A percentile compares a stretch with the other conserved stretches of the same genome.
These are phyloP conservation scores for Himalopsyche tibetana DNA, from an alignment of 2,888 invertebrate genomes.

Conservation along the genomic window DNA sequence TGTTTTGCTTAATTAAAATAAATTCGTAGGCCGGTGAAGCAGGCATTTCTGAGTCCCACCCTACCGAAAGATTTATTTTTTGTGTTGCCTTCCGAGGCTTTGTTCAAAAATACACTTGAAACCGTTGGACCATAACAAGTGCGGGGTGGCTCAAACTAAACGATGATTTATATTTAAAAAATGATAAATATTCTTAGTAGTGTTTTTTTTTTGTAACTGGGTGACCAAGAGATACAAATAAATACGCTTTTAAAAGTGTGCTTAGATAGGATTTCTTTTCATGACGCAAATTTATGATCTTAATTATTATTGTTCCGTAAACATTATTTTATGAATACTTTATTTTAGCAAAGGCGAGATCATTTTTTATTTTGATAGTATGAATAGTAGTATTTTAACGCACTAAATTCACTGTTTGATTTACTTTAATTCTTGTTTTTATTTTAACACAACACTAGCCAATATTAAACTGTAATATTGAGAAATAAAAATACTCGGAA, in stretches of 20 bases:
- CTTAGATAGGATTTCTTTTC: not conserved
- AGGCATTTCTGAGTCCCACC: conserved; percentile 27
- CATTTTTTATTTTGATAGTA: too few relatives aligned
- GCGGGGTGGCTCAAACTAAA: conserved; percentile 11
- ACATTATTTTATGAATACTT: too few relatives aligned
- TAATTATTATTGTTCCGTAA: not conserved
- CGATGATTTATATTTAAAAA: conserved; percentile 7
- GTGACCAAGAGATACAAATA: not conserved
- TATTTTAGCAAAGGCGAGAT: too few relatives aligned
- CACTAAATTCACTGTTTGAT: too few relatives aligned
- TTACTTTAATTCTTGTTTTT: too few relatives aligned
- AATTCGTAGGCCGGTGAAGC: conserved; percentile 13
- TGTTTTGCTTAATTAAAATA: conserved; percentile 34
- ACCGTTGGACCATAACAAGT: conserved; percentile 34
- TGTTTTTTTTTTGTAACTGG: not conserved
- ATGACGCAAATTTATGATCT: not conserved
- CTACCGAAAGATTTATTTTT: conserved; percentile 27
- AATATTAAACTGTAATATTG: too few relatives aligned
- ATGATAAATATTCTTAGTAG: not conserved
- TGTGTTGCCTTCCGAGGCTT: conserved; percentile 26
- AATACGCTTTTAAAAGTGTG: not conserved
- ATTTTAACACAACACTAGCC: too few relatives aligned
- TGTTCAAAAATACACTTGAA: conserved; percentile 34
- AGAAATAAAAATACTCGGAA: too few relatives aligned
- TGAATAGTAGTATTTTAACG: too few relatives aligned